Evolutionary conservation across 2,113 vertebrate species (phyloP).

Genomic region (Plecturocebus donacophilus): DNA sequence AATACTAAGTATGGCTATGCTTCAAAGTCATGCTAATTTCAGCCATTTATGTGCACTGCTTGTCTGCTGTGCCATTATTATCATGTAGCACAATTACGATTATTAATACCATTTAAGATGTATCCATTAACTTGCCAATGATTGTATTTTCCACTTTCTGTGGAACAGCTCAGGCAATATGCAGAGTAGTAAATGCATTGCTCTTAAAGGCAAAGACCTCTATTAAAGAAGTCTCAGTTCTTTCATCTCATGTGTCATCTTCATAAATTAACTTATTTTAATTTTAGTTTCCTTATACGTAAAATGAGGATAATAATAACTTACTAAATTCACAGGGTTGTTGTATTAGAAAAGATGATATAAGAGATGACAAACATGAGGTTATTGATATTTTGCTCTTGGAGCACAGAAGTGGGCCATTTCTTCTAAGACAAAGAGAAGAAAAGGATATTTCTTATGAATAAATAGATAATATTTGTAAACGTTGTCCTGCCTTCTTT

Average conservation of each 20-base stretch:
- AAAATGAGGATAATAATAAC: not conserved
- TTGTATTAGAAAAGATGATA: not conserved
- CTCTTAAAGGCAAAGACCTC: not conserved
- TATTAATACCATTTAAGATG: conserved; percentile 41
- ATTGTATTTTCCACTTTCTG: conserved; percentile 46
- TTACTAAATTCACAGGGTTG: not conserved
- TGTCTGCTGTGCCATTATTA: conserved; percentile 8
- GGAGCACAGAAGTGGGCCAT: not conserved
- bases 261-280: conserved; percentile 7
- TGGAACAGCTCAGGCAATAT: not conserved
- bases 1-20: not conserved
- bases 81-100: conserved; percentile 47
- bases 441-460: not conserved
- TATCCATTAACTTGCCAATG: not conserved
- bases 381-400: conserved; percentile 18
- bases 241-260: not conserved
- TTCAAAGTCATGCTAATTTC: conserved; percentile 44
- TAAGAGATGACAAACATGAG: not conserved
- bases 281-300: conserved; percentile 14
- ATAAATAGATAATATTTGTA: not conserved
- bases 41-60: not conserved
- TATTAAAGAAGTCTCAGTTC: not conserved
- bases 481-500: not conserved
- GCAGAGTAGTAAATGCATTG: not conserved
- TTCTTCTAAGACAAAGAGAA: not conserved